These are phyloP conservation scores for Sesia bembeciformis DNA, from an alignment of 2,888 invertebrate species.

Conservation along the genomic window DNA sequence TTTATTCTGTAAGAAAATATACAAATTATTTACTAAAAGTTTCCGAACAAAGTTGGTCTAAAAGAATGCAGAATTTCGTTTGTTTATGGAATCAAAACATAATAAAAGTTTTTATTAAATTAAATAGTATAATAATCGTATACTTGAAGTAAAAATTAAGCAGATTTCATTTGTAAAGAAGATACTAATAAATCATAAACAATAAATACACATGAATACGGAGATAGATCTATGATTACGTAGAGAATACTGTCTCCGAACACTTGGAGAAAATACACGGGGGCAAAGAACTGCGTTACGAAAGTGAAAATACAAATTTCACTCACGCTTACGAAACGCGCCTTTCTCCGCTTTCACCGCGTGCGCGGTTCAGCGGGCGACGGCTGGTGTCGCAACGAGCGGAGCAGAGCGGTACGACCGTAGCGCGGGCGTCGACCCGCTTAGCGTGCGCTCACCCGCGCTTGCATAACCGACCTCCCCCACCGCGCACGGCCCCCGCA, in stretches of 20 bases:
- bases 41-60: too few relatives aligned
- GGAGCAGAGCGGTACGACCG: slow-evolving; percentile 34
- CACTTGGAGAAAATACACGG: slow-evolving; percentile 10
- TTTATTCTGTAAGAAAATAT: too few relatives aligned
- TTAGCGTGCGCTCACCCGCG: slow-evolving; percentile 79
- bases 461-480: slow-evolving; percentile 57
- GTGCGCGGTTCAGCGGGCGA: slow-evolving; percentile 22
- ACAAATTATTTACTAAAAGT: too few relatives aligned
- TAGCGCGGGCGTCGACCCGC: slow-evolving; percentile 78
- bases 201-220: slow-evolving; percentile 1
- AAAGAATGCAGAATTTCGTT: too few relatives aligned
- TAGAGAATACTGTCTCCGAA: too few relatives aligned
- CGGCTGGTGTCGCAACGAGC: slow-evolving; percentile 50
- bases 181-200: slow-evolving; percentile 2
- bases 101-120: too few relatives aligned
- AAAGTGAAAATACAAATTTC: slow-evolving; percentile 73
- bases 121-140: too few relatives aligned
- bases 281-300: slow-evolving; percentile 55
- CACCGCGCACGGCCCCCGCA: slow-evolving; percentile 17
- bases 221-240: too few relatives aligned
- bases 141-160: too few relatives aligned
- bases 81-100: too few relatives aligned
- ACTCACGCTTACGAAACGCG: slow-evolving; percentile 70
- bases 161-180: too few relatives aligned
- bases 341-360: slow-evolving; percentile 73